phyloP scores from a whole-genome alignment of 2,888 invertebrate genomes.

The Pristionchus arcanus region DNA sequence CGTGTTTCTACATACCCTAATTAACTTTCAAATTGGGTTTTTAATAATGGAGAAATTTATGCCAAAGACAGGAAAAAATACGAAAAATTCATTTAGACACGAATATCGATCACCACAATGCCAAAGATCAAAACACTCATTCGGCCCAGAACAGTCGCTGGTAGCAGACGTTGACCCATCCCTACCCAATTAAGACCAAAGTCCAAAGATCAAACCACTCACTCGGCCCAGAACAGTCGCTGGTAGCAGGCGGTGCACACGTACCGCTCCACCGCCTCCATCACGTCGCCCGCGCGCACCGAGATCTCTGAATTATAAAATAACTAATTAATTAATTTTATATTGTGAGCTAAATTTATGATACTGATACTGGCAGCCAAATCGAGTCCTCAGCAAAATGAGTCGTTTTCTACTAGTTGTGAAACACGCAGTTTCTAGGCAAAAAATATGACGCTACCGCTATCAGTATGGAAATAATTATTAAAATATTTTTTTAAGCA shows the following conservation, averaged over 20 bases:
- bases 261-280: constrained; percentile 95
- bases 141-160: constrained; percentile 91
- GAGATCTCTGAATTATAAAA: constrained; percentile 81
- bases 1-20: no score
- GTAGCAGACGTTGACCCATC: constrained; percentile 87
- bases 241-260: constrained; percentile 93
- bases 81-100: no score
- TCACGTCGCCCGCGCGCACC: constrained; percentile 87
- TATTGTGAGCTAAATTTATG: no score
- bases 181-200: neutral
- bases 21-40: no score
- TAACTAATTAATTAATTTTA: neutral
- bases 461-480: no score
- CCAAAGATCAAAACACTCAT: constrained; percentile 73
- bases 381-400: neutral
- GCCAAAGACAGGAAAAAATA: no score
- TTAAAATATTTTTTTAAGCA: no score
- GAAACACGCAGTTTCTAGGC: no score
- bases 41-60: no score
- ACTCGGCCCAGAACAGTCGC: constrained; percentile 90
- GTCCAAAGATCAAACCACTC: constrained; percentile 21
- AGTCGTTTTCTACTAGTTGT: neutral
- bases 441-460: no score
- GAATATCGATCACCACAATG: no score
- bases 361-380: neutral